phyloP scores from a whole-genome alignment of 2,888 invertebrate genomes.

The Crossocerus cetratus region DNA sequence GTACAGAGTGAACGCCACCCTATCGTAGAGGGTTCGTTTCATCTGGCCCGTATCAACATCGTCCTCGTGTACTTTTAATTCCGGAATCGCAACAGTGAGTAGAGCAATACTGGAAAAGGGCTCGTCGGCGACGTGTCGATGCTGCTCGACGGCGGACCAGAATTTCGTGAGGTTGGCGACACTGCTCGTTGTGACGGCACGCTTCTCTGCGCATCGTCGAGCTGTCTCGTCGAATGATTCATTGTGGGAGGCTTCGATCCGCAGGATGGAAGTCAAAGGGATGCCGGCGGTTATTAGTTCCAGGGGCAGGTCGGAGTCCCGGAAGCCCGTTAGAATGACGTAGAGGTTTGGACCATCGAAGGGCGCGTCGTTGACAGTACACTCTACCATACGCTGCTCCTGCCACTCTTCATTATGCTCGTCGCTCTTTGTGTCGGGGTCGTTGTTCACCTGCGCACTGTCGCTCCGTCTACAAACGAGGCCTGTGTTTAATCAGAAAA shows the following conservation, averaged over 20 bases:
- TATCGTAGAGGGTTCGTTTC: constrained; percentile 77
- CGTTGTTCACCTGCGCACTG: too few relatives aligned
- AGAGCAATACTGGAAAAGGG: constrained; percentile 52
- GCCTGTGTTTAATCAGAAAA: too few relatives aligned
- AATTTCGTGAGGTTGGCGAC: constrained; percentile 43
- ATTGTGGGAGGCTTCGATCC: constrained; percentile 56
- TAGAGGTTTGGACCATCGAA: constrained; percentile 79
- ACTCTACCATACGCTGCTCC: too few relatives aligned
- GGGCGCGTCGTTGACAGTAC: constrained; percentile 78
- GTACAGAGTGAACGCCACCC: constrained; percentile 78
- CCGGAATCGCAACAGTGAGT: constrained; percentile 50
- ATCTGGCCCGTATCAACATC: constrained; percentile 23
- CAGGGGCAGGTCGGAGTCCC: constrained; percentile 59
- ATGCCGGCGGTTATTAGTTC: constrained; percentile 62
- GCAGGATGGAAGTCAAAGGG: constrained; percentile 64
- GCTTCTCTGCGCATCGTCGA: neutral
- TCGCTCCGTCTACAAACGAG: too few relatives aligned
- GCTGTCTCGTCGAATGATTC: neutral
- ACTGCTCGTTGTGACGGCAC: neutral
- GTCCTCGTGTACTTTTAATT: neutral
- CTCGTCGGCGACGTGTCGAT: constrained; percentile 65
- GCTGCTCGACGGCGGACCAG: constrained; percentile 55
- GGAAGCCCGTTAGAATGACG: constrained; percentile 79
- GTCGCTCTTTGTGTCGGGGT: too few relatives aligned
- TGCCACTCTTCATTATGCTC: too few relatives aligned